phyloP scores from a whole-genome alignment of 2,113 vertebrate genomes.

The Boulengeromyrus knoepffleri region DNA sequence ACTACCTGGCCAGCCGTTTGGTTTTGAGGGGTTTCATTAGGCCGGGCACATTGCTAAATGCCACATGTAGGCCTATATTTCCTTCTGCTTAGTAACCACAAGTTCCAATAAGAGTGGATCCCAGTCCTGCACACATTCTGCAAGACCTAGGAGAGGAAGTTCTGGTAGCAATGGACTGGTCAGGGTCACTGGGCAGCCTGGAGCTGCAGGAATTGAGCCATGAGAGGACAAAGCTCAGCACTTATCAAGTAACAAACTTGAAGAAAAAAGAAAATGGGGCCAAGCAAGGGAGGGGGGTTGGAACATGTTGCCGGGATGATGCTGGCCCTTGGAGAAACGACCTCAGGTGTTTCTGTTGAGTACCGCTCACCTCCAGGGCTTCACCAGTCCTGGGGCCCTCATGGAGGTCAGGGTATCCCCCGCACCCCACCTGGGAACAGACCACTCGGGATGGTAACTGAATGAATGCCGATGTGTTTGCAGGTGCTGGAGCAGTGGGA shows the following conservation, averaged over 20 bases:
- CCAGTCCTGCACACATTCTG: background rate
- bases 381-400: background rate
- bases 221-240: background rate
- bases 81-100: background rate
- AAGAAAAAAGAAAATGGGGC: no score
- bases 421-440: background rate
- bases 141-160: background rate
- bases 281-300: background rate
- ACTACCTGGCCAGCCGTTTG: background rate
- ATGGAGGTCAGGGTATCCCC: background rate
- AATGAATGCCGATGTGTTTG: conserved; percentile 56
- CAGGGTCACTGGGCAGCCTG: background rate
- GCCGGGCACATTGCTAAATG: background rate
- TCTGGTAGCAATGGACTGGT: background rate
- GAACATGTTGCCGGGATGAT: background rate
- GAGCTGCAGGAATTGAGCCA: background rate
- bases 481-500: conserved; percentile 95
- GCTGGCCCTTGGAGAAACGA: background rate
- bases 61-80: background rate
- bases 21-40: background rate
- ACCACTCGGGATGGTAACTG: conserved; percentile 33
- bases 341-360: background rate
- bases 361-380: background rate
- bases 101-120: background rate
- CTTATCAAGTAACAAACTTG: background rate